Base-by-base conservation (phyloP, 2,113 vertebrate species). In the Herpailurus yagouaroundi region DNA sequence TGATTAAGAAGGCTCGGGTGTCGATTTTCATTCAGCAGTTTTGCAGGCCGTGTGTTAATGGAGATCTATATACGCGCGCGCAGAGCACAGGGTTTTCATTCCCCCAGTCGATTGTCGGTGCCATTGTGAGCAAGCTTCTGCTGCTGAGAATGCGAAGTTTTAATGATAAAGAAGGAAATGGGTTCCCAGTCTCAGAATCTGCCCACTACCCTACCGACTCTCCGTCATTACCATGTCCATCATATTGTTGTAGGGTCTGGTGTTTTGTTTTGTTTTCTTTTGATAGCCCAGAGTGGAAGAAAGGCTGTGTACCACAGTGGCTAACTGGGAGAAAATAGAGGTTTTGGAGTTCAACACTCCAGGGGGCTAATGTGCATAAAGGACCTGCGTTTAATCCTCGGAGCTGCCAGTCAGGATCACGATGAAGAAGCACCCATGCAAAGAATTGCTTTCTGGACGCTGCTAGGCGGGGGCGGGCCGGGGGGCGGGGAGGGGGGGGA, bases 391-490 rank as follows among this genome's bases (percentile, higher is more conserved):
- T 97, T 98, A 99, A 98, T 98, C 97, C 96, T 68, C 73, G 3
- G 48, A 96, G 89, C 98, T 98, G 96, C 91, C 95, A 97, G 74
- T 98, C 97, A 98, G 97, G 89, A 85, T 1, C 97, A 94, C 83
- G 97, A 97, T 97, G 98, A 98, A 98, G 98, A 98, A 82, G 97
- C 97, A 96, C 36, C 95, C 98, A 97, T 97, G 98, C 98, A 97
- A 66, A 97, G 98, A 98, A 97, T 96, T 97, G 87, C 92, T 97
- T 97, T 93, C 95, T 98, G 97, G 87, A 85, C 88, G 92, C 88
- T 96, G 95, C 55, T 96, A 64, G 94, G 84, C 45, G 25, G 94
- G 94, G 76, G 31, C 1, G 2, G 50, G 92, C 68, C 31, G 2
- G 76, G 77, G 5, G 73, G 92, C 45, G 96, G 95, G 16, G 6